phyloP scores from a whole-genome alignment of 2,888 invertebrate genomes.

The Mactromeris polynyma region DNA sequence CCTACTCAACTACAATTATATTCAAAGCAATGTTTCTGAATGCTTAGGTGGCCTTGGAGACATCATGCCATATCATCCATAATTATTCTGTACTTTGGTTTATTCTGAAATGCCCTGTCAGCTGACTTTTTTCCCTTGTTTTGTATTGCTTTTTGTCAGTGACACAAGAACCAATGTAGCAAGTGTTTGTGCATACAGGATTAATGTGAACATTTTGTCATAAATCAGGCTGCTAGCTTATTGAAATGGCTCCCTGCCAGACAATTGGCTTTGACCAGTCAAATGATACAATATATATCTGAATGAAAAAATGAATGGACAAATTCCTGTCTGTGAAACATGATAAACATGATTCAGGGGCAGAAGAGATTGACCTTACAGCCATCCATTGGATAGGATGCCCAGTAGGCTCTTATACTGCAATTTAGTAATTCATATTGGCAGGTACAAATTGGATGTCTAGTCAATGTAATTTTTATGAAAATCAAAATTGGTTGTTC shows the following conservation, averaged over 20 bases:
- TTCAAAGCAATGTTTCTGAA: too few species aligned
- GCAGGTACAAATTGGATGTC: too few species aligned
- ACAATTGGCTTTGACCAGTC: conserved; percentile 4
- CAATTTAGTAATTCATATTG: too few species aligned
- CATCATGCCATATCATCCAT: too few species aligned
- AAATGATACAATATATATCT: neutral
- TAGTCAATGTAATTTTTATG: too few species aligned
- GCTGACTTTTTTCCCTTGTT: too few species aligned
- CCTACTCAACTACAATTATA: too few species aligned
- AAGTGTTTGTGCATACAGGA: neutral
- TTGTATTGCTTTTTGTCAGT: too few species aligned
- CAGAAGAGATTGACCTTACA: neutral
- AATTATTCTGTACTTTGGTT: too few species aligned
- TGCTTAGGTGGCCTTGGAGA: too few species aligned
- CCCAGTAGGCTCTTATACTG: neutral
- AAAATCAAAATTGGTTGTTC: too few species aligned
- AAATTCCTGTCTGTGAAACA: neutral
- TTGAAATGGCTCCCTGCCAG: conserved; percentile 2
- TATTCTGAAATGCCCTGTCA: too few species aligned
- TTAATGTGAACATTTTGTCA: neutral
- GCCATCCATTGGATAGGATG: neutral
- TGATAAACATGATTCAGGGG: neutral
- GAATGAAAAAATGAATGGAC: neutral
- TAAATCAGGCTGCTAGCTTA: neutral
- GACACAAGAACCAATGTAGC: neutral